phyloP scores from a whole-genome alignment of 2,113 vertebrate genomes.

The Kryptolebias marmoratus region DNA sequence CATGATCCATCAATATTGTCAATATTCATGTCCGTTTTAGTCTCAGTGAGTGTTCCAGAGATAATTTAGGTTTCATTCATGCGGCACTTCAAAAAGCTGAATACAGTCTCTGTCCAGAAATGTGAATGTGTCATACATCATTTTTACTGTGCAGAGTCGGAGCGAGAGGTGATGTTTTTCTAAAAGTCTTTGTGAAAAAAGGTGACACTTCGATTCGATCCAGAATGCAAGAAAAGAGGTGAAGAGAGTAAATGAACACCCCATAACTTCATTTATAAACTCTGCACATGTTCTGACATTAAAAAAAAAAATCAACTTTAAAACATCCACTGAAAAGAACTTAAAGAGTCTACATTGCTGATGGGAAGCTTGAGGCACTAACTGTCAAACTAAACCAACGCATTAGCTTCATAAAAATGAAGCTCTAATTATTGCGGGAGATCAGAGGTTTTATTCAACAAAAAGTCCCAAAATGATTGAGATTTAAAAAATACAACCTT shows the following conservation, averaged over 20 bases:
- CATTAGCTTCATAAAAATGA: conserved; percentile 3
- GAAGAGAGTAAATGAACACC: conserved; percentile 4
- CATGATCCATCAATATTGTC: conserved; percentile 58
- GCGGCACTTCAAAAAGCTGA: conserved; percentile 14
- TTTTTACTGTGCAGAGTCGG: conserved; percentile 1
- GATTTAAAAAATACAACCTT: neutral
- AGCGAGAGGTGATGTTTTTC: neutral
- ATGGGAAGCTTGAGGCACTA: conserved; percentile 19
- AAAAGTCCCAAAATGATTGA: no score
- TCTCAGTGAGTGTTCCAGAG: neutral
- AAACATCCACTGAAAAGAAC: conserved; percentile 34
- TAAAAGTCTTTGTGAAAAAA: neutral
- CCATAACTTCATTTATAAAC: conserved; percentile 13
- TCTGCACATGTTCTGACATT: neutral
- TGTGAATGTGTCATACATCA: conserved; percentile 14
- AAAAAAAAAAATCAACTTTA: conserved; percentile 13
- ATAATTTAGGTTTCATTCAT: conserved; percentile 13
- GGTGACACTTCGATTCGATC: conserved; percentile 23
- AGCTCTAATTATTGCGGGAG: conserved; percentile 37
- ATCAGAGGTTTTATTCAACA: no score
- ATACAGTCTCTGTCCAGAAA: conserved; percentile 18
- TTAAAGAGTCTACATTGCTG: conserved; percentile 29
- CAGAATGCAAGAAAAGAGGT: neutral
- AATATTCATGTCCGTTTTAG: conserved; percentile 37
- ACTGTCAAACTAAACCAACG: conserved; percentile 27